phyloP scores from a whole-genome alignment of 2,113 vertebrate genomes.

The Mobula hypostoma region DNA sequence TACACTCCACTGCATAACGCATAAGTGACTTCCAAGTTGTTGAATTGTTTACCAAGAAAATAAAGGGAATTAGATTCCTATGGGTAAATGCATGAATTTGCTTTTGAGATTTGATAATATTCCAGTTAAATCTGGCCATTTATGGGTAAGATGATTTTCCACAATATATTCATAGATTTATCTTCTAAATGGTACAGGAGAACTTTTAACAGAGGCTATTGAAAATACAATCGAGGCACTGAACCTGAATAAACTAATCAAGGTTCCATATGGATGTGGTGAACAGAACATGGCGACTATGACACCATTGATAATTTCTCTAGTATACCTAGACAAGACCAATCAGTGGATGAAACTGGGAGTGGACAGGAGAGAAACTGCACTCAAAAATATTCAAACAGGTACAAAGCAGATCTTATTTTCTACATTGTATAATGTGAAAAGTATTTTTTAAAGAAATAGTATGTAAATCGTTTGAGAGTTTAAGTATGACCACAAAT shows the following conservation, averaged over 20 bases:
- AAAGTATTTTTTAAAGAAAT: too few relatives aligned
- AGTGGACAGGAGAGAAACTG: conserved; percentile 47
- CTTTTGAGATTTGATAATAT: neutral
- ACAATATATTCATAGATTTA: neutral
- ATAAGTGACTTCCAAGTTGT: neutral
- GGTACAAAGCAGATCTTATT: conserved; percentile 50
- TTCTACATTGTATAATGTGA: too few relatives aligned
- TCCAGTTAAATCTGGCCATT: neutral
- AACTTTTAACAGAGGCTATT: conserved; percentile 48
- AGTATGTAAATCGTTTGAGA: too few relatives aligned
- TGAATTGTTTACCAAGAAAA: neutral
- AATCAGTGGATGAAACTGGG: conserved; percentile 68
- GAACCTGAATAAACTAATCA: conserved; percentile 64
- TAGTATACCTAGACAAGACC: conserved; percentile 69
- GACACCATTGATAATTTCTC: conserved; percentile 73
- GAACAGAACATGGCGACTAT: conserved; percentile 82
- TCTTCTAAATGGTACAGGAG: conserved; percentile 44
- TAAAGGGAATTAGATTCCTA: neutral
- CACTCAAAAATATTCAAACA: conserved; percentile 63
- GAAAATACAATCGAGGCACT: conserved; percentile 52
- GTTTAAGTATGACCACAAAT: neutral
- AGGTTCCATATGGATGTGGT: conserved; percentile 71
- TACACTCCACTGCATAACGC: too few relatives aligned
- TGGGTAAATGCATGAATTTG: neutral
- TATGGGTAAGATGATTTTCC: neutral